Evolutionary conservation across 2,888 invertebrate species (phyloP).

Genomic region (Eueremaeus valkanovi): DNA sequence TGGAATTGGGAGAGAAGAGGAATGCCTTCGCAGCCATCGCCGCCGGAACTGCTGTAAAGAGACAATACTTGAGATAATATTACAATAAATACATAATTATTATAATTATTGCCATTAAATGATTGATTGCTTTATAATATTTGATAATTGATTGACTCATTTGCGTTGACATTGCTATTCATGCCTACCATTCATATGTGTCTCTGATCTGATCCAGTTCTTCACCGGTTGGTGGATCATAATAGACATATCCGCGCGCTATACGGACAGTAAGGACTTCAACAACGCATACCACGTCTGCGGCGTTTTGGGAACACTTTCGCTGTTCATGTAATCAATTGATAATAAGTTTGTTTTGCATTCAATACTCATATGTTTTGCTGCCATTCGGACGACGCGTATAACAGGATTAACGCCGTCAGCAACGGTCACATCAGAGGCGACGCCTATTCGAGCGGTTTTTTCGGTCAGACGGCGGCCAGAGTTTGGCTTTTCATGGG

Average conservation of each 20-base stretch:
- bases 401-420: slow-evolving; percentile 87
- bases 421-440: slow-evolving; percentile 88
- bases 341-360: background rate
- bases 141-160: too few relatives aligned
- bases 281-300: slow-evolving; percentile 74
- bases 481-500: slow-evolving; percentile 93
- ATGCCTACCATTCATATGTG: background rate
- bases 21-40: slow-evolving; percentile 80
- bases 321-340: slow-evolving; percentile 78
- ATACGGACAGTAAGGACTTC: slow-evolving; percentile 60
- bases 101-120: slow-evolving; percentile 28
- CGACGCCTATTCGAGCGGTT: slow-evolving; percentile 76
- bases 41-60: slow-evolving; percentile 76
- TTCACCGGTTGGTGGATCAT: slow-evolving; percentile 97
- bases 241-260: slow-evolving; percentile 84
- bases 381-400: background rate
- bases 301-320: slow-evolving; percentile 88
- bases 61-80: slow-evolving; percentile 44
- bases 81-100: background rate
- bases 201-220: slow-evolving; percentile 56
- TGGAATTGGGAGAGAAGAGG: slow-evolving; percentile 76
- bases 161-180: too few relatives aligned
- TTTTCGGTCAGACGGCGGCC: slow-evolving; percentile 76
- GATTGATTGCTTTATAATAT: too few relatives aligned
- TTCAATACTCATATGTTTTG: slow-evolving; percentile 27